Conservation (phyloP, 2,797 vertebrate genomes). For the Microcaecilia unicolor region DNA sequence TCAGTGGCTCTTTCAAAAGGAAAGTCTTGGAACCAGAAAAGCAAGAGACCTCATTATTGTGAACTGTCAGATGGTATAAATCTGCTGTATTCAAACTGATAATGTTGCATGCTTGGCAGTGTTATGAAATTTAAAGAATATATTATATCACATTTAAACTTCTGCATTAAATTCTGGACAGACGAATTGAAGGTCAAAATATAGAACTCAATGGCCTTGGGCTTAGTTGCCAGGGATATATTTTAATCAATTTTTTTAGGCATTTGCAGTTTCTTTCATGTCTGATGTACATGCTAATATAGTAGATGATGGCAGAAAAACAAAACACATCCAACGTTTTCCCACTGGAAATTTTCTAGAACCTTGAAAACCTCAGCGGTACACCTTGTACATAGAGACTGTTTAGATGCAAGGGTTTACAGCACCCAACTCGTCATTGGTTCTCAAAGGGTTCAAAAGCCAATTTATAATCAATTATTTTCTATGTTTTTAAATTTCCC, state of each 20-base stretch:
- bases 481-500: too few species aligned
- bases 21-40: conserved; percentile 20
- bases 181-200: background rate
- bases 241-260: background rate
- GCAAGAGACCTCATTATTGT: conserved; percentile 25
- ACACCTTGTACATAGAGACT: too few species aligned
- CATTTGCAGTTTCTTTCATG: too few species aligned
- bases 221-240: background rate
- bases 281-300: too few species aligned
- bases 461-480: too few species aligned
- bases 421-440: too few species aligned
- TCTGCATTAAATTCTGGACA: background rate
- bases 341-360: too few species aligned
- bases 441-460: too few species aligned
- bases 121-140: background rate
- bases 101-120: conserved; percentile 15
- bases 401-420: too few species aligned
- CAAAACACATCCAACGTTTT: too few species aligned
- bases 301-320: too few species aligned
- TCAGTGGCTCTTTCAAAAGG: conserved; percentile 22
- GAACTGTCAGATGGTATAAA: conserved; percentile 15
- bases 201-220: background rate
- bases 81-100: conserved; percentile 11
- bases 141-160: background rate
- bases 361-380: too few species aligned